These are phyloP conservation scores for Cardiocondyla obscurior DNA, from an alignment of 1,140 invertebrate species.

Conservation along the genomic window DNA sequence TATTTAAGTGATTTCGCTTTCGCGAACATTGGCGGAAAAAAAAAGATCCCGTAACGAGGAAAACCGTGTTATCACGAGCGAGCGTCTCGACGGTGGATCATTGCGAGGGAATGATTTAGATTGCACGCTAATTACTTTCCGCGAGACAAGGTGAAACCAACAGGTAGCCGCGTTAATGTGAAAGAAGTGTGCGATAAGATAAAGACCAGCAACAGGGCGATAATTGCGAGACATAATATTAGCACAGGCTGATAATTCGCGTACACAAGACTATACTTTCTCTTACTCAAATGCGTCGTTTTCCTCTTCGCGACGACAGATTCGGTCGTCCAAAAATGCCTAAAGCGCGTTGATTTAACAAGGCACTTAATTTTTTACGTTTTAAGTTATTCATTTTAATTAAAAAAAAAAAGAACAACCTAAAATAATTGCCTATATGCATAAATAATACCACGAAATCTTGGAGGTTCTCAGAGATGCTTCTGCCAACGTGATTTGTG, in stretches of 20 bases:
- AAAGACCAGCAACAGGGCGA: constrained; percentile 37
- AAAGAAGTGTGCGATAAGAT: constrained; percentile 55
- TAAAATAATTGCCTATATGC: background rate
- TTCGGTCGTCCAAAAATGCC: background rate
- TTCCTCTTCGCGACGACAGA: background rate
- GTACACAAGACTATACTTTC: constrained; percentile 19
- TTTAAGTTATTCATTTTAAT: background rate
- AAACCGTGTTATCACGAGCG: background rate
- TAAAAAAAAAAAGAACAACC: too few species aligned
- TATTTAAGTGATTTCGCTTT: background rate
- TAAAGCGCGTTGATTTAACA: background rate
- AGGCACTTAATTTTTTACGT: background rate
- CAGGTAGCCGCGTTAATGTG: constrained; percentile 35
- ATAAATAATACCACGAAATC: background rate
- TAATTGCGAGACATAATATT: constrained; percentile 62
- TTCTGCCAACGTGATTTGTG: background rate
- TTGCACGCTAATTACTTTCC: background rate
- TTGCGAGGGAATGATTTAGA: background rate
- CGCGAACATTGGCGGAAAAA: background rate
- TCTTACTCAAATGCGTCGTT: background rate
- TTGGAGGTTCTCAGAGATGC: background rate
- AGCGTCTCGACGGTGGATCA: background rate
- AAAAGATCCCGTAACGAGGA: background rate
- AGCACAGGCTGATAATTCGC: constrained; percentile 61
- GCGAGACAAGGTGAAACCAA: constrained; percentile 27